Conservation (phyloP, 1,140 invertebrate genomes). For the Zaprionus capensis region DNA sequence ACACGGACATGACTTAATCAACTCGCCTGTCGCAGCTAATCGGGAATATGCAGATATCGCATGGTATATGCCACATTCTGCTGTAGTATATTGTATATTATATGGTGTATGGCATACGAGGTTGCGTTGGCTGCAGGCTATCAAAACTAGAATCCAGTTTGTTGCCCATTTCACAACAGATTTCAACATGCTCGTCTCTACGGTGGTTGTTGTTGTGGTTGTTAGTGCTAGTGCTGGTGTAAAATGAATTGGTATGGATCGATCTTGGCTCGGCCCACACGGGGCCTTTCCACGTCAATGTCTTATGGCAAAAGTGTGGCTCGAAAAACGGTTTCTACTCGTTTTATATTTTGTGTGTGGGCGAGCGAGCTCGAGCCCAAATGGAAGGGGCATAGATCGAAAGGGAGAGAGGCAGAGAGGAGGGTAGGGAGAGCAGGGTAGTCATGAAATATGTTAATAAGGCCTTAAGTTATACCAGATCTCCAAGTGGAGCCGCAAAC, state of each 20-base stretch:
- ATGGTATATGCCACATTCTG: background rate
- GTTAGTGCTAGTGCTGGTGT: slow-evolving; percentile 18
- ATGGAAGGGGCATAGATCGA: slow-evolving; percentile 8
- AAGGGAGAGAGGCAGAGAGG: background rate
- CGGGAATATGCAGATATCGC: background rate
- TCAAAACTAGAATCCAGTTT: slow-evolving; percentile 28
- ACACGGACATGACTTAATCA: slow-evolving; percentile 9
- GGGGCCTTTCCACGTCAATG: slow-evolving; percentile 40
- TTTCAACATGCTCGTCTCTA: slow-evolving; percentile 28
- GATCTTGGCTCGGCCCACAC: slow-evolving; percentile 43
- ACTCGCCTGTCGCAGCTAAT: slow-evolving; percentile 1
- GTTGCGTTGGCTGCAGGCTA: background rate
- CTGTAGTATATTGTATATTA: background rate
- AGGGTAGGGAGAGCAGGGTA: slow-evolving; percentile 15
- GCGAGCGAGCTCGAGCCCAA: slow-evolving; percentile 33
- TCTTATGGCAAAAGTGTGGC: slow-evolving; percentile 46
- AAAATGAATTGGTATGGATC: slow-evolving; percentile 38
- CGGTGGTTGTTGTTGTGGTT: slow-evolving; percentile 11
- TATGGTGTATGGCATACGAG: background rate
- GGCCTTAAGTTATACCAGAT: slow-evolving; percentile 77
- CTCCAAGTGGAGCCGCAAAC: slow-evolving; percentile 15
- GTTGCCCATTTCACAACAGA: slow-evolving; percentile 33
- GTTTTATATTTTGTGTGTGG: slow-evolving; percentile 22
- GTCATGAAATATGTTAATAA: slow-evolving; percentile 81
- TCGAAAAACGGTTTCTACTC: slow-evolving; percentile 28